Percentiles rank a stretch among this genome's conserved stretches.
These are phyloP conservation scores for Pampus argenteus DNA, from an alignment of 2,797 vertebrate genomes.

Conservation along the genomic window DNA sequence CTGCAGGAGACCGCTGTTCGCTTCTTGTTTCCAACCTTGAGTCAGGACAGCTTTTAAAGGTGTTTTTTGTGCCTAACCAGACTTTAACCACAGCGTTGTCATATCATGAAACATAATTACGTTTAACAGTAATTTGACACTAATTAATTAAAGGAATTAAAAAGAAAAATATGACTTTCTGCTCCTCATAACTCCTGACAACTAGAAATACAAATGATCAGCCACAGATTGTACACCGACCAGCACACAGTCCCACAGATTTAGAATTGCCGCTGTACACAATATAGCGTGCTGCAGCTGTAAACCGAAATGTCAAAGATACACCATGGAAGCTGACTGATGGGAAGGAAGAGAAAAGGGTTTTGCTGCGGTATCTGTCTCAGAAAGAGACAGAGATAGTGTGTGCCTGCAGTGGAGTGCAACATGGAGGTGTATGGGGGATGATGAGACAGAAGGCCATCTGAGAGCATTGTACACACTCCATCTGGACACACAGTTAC, in stretches of 20 bases:
- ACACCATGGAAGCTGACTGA: neutral
- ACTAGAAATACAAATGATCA: slow-evolving; percentile 31
- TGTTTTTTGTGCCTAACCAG: too few species aligned
- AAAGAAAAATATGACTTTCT: slow-evolving; percentile 3
- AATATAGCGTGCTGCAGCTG: neutral
- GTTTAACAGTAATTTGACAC: too few species aligned
- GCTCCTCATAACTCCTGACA: neutral
- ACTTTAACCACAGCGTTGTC: too few species aligned
- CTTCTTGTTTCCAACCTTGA: too few species aligned
- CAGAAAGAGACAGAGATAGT: slow-evolving; percentile 1
- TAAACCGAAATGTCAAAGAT: slow-evolving; percentile 9
- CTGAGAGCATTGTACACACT: slow-evolving; percentile 70
- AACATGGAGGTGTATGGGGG: slow-evolving; percentile 69
- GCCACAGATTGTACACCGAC: neutral
- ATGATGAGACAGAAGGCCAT: slow-evolving; percentile 77
- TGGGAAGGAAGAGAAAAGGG: slow-evolving; percentile 8
- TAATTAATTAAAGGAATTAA: too few species aligned
- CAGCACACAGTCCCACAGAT: neutral
- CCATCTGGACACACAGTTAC: slow-evolving; percentile 79
- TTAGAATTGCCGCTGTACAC: too few species aligned
- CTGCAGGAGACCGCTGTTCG: too few species aligned
- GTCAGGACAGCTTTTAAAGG: too few species aligned
- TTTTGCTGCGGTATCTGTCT: neutral
- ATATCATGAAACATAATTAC: too few species aligned
- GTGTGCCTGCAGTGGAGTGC: slow-evolving; percentile 55